Percentiles rank a stretch among this genome's conserved stretches.
Conservation (phyloP, 2,113 vertebrate species). For the Ptilonorhynchus violaceus region DNA sequence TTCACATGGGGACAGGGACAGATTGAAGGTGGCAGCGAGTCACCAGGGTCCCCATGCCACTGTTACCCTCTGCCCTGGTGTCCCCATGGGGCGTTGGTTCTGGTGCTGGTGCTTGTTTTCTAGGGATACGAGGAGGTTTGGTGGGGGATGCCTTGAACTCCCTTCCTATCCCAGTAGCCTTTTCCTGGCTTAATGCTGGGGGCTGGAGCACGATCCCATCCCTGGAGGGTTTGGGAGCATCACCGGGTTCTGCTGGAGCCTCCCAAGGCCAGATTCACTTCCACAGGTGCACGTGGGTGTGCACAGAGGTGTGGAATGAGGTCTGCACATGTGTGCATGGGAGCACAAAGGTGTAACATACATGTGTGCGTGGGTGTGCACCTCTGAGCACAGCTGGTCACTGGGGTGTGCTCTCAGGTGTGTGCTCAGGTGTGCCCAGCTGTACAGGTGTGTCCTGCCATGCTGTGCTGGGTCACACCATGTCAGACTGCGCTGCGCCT, state of each 20-base stretch:
- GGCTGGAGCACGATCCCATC: not conserved
- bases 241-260: not conserved
- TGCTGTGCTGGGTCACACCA: fast-evolving
- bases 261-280: too few species aligned
- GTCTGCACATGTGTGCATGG: not conserved
- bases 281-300: fast-evolving
- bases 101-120: not conserved
- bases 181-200: not conserved
- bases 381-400: not conserved
- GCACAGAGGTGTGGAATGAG: not conserved
- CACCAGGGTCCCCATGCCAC: not conserved
- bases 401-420: not conserved
- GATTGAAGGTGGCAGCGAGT: not conserved
- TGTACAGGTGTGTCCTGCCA: not conserved
- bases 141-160: not conserved
- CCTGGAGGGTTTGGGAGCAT: not conserved
- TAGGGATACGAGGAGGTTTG: not conserved
- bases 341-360: not conserved
- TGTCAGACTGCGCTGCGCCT: fast-evolving
- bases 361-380: fast-evolving
- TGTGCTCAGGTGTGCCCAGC: too few species aligned
- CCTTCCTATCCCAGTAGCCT: not conserved
- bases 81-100: not conserved
- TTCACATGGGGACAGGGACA: not conserved
- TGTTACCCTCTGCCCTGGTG: not conserved